These are phyloP conservation scores for Drosophila chauvacae DNA, from an alignment of 1,140 invertebrate genomes.

Conservation along the genomic window DNA sequence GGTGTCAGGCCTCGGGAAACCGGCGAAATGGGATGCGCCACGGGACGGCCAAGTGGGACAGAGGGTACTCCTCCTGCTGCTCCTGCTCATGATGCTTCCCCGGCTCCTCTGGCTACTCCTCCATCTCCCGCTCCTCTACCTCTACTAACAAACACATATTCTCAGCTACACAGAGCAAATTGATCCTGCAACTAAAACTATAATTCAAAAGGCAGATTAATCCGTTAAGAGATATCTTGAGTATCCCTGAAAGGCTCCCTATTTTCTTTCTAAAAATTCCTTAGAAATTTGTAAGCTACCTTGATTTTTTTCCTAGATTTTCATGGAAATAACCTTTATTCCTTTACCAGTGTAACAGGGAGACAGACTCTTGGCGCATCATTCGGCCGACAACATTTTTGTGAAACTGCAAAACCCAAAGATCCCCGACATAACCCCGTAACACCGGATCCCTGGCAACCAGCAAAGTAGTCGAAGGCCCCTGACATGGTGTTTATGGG, in stretches of 20 bases:
- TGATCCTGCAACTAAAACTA: neutral
- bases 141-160: neutral
- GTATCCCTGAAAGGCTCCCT: neutral
- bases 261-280: neutral
- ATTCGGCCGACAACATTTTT: slow-evolving; percentile 72
- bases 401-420: slow-evolving; percentile 55
- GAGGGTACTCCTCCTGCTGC: neutral
- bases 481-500: slow-evolving; percentile 52
- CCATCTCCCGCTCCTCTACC: neutral
- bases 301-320: neutral
- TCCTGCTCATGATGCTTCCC: neutral
- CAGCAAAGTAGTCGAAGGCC: slow-evolving; percentile 11
- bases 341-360: neutral
- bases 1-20: slow-evolving; percentile 69
- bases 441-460: slow-evolving; percentile 4
- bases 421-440: neutral
- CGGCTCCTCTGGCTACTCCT: neutral
- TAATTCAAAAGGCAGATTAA: neutral
- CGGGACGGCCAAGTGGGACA: slow-evolving; percentile 46
- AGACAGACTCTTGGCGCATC: slow-evolving; percentile 55
- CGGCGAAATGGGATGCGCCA: slow-evolving; percentile 31
- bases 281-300: neutral
- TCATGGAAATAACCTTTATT: no score
- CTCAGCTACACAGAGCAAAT: neutral
- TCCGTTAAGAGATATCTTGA: no score